Evolutionary conservation across 2,797 vertebrate species (phyloP).

Genomic region (Mormyrus hasselquistii): DNA sequence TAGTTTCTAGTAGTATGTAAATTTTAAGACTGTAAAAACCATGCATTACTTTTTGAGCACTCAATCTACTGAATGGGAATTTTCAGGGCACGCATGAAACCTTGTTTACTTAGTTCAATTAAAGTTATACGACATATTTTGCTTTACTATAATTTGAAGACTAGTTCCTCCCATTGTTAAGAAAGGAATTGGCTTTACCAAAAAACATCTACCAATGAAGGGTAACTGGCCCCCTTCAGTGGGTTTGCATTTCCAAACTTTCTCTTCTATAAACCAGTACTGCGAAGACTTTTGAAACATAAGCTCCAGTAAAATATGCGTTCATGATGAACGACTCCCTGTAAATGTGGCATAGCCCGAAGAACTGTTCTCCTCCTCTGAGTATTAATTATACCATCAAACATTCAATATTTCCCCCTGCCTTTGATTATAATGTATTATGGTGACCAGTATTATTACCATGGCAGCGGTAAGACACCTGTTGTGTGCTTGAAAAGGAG

Average conservation of each 20-base stretch:
- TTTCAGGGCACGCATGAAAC: not conserved
- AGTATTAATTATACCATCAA: conserved; percentile 29
- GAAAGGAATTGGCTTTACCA: not conserved
- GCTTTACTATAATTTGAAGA: not conserved
- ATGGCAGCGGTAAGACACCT: conserved; percentile 21
- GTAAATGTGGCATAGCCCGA: conserved; percentile 30
- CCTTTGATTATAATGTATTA: conserved; percentile 32
- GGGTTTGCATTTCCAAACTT: not conserved
- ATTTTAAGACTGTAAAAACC: not conserved
- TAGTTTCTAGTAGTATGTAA: not conserved
- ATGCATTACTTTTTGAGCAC: not conserved
- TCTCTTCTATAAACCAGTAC: conserved; percentile 2
- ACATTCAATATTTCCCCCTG: conserved; percentile 24
- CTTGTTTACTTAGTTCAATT: not conserved
- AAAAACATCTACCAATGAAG: not conserved
- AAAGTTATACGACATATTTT: not conserved
- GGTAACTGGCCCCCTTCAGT: not conserved
- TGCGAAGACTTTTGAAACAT: conserved; percentile 24
- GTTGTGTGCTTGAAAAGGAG: conserved; percentile 29
- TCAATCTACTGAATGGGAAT: not conserved
- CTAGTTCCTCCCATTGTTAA: not conserved
- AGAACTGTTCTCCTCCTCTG: conserved; percentile 8
- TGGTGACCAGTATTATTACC: conserved; percentile 20
- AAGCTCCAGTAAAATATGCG: conserved; percentile 29
- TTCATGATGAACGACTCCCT: conserved; percentile 31